Percentiles rank a stretch among this genome's conserved stretches.
These are phyloP conservation scores for Orthonyx spaldingii DNA, from an alignment of 2,113 vertebrate species.

Conservation along the genomic window DNA sequence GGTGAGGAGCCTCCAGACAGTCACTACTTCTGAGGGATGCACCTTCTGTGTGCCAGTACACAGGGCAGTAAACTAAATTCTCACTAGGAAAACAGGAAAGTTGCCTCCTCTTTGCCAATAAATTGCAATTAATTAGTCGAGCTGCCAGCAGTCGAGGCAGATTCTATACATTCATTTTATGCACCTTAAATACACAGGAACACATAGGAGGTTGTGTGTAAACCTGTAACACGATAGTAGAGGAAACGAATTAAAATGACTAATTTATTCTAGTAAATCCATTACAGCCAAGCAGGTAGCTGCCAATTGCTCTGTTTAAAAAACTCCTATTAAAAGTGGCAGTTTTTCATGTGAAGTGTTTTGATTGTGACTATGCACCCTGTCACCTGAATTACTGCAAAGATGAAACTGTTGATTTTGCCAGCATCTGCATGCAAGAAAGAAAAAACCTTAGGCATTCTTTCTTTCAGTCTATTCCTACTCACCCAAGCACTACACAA, in stretches of 20 bases:
- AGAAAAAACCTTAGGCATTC: neutral
- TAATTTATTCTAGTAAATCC: conserved; percentile 57
- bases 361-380: neutral
- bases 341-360: conserved; percentile 60
- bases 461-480: neutral
- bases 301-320: conserved; percentile 58
- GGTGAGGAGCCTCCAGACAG: neutral
- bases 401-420: conserved; percentile 3
- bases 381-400: conserved; percentile 25
- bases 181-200: neutral
- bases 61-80: too few species aligned
- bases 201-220: neutral
- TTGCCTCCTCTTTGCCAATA: neutral
- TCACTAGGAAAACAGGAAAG: neutral
- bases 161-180: neutral
- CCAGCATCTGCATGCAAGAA: neutral
- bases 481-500: neutral
- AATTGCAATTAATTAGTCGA: neutral
- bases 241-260: neutral
- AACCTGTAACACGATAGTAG: neutral
- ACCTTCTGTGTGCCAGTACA: neutral
- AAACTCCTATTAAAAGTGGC: conserved; percentile 24
- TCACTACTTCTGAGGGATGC: neutral
- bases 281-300: conserved; percentile 24
- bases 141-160: neutral